These are phyloP conservation scores for Poeciliopsis infans DNA, from an alignment of 2,797 vertebrate genomes.

Conservation along the genomic window DNA sequence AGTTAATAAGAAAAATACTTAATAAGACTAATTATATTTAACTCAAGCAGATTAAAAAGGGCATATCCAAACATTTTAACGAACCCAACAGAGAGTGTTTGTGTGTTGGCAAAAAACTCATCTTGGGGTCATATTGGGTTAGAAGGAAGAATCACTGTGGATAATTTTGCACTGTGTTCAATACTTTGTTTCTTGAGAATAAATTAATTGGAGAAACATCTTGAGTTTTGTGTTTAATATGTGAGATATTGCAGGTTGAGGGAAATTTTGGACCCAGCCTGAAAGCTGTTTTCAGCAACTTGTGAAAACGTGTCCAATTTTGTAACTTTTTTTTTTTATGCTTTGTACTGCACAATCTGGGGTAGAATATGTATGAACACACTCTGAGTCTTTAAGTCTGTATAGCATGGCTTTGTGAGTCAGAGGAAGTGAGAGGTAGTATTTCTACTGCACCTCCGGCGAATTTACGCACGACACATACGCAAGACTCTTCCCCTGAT, in stretches of 20 bases:
- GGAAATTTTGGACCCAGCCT: conserved; percentile 13
- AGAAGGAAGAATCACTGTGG: background rate
- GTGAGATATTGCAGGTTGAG: conserved; percentile 1
- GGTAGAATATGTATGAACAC: conserved; percentile 23
- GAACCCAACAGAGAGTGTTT: background rate
- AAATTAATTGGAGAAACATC: background rate
- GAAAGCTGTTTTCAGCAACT: background rate
- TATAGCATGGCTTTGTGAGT: conserved; percentile 48
- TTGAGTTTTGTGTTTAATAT: conserved; percentile 22
- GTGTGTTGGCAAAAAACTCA: background rate
- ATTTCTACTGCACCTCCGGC: conserved; percentile 19
- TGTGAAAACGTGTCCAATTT: background rate
- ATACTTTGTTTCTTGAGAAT: background rate
- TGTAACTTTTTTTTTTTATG: conserved; percentile 8
- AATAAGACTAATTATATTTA: background rate
- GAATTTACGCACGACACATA: conserved; percentile 31
- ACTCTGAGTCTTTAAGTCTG: conserved; percentile 10
- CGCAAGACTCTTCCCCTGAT: conserved; percentile 42
- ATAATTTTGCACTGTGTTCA: background rate
- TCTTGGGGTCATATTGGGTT: conserved; percentile 13
- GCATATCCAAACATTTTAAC: background rate
- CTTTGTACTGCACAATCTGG: background rate
- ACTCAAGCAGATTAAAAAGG: background rate
- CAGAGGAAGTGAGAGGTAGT: conserved; percentile 70
- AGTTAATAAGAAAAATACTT: background rate